Conservation (phyloP, 2,888 invertebrate genomes). For the Lomographa bimaculata region DNA sequence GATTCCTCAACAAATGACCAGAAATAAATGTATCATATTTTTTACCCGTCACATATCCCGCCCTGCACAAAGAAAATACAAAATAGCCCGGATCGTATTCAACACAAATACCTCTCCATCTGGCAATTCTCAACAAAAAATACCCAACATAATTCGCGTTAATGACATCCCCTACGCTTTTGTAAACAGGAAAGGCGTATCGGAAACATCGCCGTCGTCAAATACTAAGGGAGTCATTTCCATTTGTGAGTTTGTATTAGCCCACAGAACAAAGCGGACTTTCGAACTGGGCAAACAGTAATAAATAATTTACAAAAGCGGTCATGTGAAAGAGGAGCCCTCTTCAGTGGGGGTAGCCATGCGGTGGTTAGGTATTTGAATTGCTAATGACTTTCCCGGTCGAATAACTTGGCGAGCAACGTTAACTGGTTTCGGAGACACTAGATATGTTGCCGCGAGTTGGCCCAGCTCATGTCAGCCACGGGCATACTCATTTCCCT, state of each 20-base stretch:
- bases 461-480: conserved; percentile 36
- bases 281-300: conserved; percentile 70
- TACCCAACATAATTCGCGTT: conserved; percentile 7
- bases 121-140: conserved; percentile 7
- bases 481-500: conserved; percentile 28
- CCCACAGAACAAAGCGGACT: conserved; percentile 64
- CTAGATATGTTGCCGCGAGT: conserved; percentile 50
- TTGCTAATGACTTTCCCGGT: conserved; percentile 73
- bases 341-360: conserved; percentile 58
- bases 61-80: neutral
- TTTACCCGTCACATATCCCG: conserved; percentile 8
- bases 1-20: conserved; percentile 24
- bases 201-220: conserved; percentile 12
- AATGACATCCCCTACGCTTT: conserved; percentile 2
- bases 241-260: conserved; percentile 54
- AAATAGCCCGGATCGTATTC: neutral
- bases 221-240: conserved; percentile 50
- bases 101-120: conserved; percentile 6
- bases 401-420: conserved; percentile 63
- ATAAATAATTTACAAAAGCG: conserved; percentile 79
- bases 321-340: conserved; percentile 73
- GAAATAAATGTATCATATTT: conserved; percentile 22
- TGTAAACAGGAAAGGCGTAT: conserved; percentile 12
- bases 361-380: conserved; percentile 75
- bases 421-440: conserved; percentile 61